phyloP scores from a whole-genome alignment of 2,113 vertebrate genomes.

The Clarias batrachus region DNA sequence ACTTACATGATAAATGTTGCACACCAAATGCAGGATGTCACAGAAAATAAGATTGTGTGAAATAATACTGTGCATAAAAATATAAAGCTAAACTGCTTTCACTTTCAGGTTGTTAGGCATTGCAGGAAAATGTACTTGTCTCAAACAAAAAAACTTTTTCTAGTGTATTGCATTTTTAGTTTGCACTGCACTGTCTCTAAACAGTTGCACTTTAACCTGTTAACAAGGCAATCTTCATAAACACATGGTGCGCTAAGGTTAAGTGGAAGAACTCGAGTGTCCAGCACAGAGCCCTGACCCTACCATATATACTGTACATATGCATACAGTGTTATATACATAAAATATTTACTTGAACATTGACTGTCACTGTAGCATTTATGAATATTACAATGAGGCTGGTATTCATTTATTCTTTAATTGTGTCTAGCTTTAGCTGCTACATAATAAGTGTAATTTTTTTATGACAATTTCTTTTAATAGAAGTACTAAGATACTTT shows the following conservation, averaged over 20 bases:
- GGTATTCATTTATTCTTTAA: not conserved
- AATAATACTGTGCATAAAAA: not conserved
- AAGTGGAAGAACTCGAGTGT: no score
- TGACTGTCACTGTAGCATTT: not conserved
- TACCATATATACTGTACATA: no score
- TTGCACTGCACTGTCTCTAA: no score
- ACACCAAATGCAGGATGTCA: not conserved
- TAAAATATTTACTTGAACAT: not conserved
- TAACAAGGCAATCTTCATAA: no score
- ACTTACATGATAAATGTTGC: not conserved
- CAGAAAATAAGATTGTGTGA: not conserved
- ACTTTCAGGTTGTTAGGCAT: not conserved
- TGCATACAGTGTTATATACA: no score
- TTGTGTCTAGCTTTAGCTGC: not conserved
- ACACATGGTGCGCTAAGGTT: no score
- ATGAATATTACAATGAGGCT: not conserved
- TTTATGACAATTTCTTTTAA: not conserved
- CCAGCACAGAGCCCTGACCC: no score
- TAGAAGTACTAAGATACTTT: not conserved
- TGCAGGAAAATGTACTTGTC: not conserved
- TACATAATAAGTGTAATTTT: not conserved
- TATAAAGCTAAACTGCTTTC: not conserved
- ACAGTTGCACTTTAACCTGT: no score
- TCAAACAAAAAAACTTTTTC: not conserved
- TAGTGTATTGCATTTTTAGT: not conserved